Conservation (phyloP, 2,113 vertebrate species). For the Pterophyllum scalare region DNA sequence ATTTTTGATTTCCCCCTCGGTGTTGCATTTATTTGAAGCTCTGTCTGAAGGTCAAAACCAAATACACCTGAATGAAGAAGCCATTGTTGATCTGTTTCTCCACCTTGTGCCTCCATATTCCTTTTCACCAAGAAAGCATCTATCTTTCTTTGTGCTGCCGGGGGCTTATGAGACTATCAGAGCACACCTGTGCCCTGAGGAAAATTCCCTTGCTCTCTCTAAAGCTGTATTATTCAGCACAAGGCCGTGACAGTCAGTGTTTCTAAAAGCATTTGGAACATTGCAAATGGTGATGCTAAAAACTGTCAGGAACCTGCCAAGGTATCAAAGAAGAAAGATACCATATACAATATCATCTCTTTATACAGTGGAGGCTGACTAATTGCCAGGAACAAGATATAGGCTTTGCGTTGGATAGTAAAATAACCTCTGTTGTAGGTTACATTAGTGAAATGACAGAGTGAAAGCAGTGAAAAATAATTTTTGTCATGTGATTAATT, state of each 20-base stretch:
- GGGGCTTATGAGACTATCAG: constrained; percentile 76
- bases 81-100: constrained; percentile 72
- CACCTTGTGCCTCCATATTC: constrained; percentile 68
- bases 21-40: constrained; percentile 71
- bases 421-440: constrained; percentile 21
- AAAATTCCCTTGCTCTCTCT: constrained; percentile 76
- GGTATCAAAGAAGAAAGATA: constrained; percentile 31
- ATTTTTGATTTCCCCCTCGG: constrained; percentile 67
- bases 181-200: constrained; percentile 75
- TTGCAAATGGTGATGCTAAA: constrained; percentile 72
- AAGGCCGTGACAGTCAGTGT: constrained; percentile 73
- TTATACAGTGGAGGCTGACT: constrained; percentile 22
- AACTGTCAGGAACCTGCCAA: constrained; percentile 59
- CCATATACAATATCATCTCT: constrained; percentile 44
- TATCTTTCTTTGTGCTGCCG: constrained; percentile 71
- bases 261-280: constrained; percentile 70
- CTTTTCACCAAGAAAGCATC: constrained; percentile 73
- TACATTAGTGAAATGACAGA: neutral
- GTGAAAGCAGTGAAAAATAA: neutral
- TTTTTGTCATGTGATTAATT: constrained; percentile 4
- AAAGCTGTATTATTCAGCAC: constrained; percentile 77
- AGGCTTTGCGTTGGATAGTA: constrained; percentile 24
- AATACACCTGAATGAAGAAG: constrained; percentile 71
- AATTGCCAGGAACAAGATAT: constrained; percentile 34
- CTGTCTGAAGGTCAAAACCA: constrained; percentile 74